These are phyloP conservation scores for Pipistrellus kuhlii DNA, from an alignment of 2,797 vertebrate species.

Conservation along the genomic window DNA sequence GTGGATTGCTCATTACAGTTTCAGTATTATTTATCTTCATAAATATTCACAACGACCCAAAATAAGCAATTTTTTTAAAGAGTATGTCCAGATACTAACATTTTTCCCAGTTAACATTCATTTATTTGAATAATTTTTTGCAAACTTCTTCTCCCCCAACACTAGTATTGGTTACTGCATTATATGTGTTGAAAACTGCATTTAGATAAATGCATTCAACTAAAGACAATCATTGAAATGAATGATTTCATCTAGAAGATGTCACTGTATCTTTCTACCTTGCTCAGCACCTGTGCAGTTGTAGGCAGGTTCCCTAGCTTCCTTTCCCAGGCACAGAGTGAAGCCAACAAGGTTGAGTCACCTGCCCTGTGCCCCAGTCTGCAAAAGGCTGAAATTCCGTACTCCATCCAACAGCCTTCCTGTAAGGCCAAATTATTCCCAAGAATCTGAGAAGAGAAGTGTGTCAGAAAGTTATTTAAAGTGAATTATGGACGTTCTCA, in stretches of 20 bases:
- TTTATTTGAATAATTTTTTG: constrained; percentile 19
- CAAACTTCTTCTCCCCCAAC: not conserved
- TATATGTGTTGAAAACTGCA: not conserved
- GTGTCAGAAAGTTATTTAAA: constrained; percentile 42
- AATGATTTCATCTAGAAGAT: not conserved
- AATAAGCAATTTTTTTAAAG: constrained; percentile 32
- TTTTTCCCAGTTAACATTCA: not conserved
- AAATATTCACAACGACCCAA: not conserved
- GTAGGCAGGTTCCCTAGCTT: not conserved
- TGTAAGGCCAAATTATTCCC: constrained; percentile 37
- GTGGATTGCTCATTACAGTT: not conserved
- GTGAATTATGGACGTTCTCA: constrained; percentile 54
- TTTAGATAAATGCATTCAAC: constrained; percentile 32
- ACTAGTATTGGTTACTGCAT: not conserved
- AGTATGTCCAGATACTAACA: not conserved
- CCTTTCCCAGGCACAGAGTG: not conserved
- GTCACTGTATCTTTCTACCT: not conserved
- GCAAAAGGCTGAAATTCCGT: not conserved
- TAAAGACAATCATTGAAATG: not conserved
- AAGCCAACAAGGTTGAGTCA: not conserved
- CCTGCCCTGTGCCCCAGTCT: not conserved
- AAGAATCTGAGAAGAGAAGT: constrained; percentile 5
- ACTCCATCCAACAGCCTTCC: not conserved
- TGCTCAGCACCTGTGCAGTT: not conserved
- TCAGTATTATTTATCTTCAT: not conserved